Evolutionary conservation across 2,797 vertebrate genomes (phyloP), one percentile per base, ranked within the genome.

Genomic region (Erpetoichthys calabaricus): DNA sequence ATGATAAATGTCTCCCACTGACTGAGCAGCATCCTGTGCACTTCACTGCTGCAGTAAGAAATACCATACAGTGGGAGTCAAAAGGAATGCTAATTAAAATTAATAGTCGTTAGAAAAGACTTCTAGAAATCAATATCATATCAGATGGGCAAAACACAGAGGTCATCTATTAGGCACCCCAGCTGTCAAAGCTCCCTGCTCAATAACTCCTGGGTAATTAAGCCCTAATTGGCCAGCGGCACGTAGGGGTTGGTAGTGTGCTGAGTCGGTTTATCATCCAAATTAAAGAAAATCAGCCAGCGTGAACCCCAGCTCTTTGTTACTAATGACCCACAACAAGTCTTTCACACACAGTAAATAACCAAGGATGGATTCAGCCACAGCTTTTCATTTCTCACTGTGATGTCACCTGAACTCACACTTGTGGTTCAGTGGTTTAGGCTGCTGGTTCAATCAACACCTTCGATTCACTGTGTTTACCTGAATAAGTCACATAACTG

Each of bases 191-290:
- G 59, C 63, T 61, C 67, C 65, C 60, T 49, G 65, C 59, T 68
- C 61, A 63, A 66, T 69, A 68, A 69, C 60, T 73, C 58, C 64
- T 61, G 59, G 60, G 71, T 62, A 71, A 68, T 74, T 71, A 75
- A 69, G 67, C 68, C 55, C 60, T 67, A 65, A 69, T 73, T 69
- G 71, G 59, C 64, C 54, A 67, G 55, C n/a, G 5, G 57, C 7
- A 41, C 43, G 46, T 45, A 41, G 25, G 45, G 25, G 45, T 59
- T 53, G 44, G 51, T 59, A 47, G 9, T 10, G 42, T 41, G 25
- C 58, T 54, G 25, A 25, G 44, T 59, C 4, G 4, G 51, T 51
- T 47, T 25, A 59, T 1, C 1, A 8, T 8, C 8, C 45, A 53
- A 45, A 10, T 46, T 4, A 47, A 54, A 3, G 44, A 53, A 59